phyloP scores from a whole-genome alignment of 2,888 invertebrate genomes.

The Muscina levida region DNA sequence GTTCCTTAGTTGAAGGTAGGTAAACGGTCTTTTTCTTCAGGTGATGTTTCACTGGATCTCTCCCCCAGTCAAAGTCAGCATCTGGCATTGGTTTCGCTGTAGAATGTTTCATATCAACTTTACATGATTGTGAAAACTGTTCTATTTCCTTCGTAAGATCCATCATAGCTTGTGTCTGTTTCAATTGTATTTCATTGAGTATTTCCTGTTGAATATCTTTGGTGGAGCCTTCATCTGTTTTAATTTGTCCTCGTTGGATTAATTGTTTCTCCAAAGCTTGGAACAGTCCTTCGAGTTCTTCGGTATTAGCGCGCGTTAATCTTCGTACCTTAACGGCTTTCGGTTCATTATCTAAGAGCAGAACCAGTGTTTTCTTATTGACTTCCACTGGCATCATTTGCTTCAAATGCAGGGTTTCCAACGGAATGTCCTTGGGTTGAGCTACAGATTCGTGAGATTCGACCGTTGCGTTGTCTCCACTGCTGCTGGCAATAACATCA shows the following conservation, averaged over 20 bases:
- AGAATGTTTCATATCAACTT: constrained; percentile 15
- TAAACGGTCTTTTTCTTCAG: constrained; percentile 75
- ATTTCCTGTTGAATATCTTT: constrained; percentile 56
- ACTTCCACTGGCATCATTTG: constrained; percentile 69
- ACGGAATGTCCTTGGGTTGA: not conserved
- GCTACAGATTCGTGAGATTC: constrained; percentile 22
- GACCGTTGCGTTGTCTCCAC: not conserved
- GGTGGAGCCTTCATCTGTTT: constrained; percentile 67
- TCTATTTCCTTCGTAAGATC: constrained; percentile 74
- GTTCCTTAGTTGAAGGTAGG: constrained; percentile 76
- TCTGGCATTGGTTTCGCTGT: constrained; percentile 31
- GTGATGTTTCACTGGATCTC: constrained; percentile 74
- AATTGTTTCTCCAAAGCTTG: constrained; percentile 76
- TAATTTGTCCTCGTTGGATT: constrained; percentile 72
- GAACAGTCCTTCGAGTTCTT: constrained; percentile 75
- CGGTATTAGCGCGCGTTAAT: constrained; percentile 75
- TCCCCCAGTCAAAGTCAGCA: constrained; percentile 74
- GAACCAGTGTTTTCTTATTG: constrained; percentile 74
- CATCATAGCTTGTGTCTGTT: constrained; percentile 68
- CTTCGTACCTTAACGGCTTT: constrained; percentile 74
- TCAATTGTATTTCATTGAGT: constrained; percentile 66
- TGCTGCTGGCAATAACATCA: not conserved
- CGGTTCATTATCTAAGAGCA: constrained; percentile 75
- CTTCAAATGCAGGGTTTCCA: constrained; percentile 52
- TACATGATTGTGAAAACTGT: constrained; percentile 69